A percentile compares a stretch with the other conserved stretches of the same genome.
phyloP scores from a whole-genome alignment of 1,140 invertebrate genomes.

The Drosophila arawakana region DNA sequence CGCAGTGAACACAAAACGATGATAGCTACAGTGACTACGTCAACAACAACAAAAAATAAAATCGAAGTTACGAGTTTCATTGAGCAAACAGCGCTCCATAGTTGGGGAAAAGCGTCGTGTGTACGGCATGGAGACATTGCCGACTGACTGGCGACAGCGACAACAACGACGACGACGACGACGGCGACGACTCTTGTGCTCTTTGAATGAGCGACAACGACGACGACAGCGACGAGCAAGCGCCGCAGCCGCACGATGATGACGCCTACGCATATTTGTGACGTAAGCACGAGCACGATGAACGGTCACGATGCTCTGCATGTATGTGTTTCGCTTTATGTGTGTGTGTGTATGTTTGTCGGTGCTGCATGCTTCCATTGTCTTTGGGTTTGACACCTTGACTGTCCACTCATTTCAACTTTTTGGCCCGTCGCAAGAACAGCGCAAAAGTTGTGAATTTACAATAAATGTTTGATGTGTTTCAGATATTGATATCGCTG shows the following conservation, averaged over 20 bases:
- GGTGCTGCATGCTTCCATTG: slow-evolving; percentile 61
- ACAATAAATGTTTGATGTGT: slow-evolving; percentile 1
- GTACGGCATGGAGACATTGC: slow-evolving; percentile 60
- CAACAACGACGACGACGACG: slow-evolving; percentile 20
- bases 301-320: slow-evolving; percentile 29
- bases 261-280: slow-evolving; percentile 84
- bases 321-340: not conserved
- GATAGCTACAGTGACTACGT: slow-evolving; percentile 47
- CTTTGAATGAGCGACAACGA: slow-evolving; percentile 32
- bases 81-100: slow-evolving; percentile 63
- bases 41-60: slow-evolving; percentile 54
- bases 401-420: slow-evolving; percentile 65
- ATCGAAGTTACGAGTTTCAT: slow-evolving; percentile 77
- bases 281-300: slow-evolving; percentile 72
- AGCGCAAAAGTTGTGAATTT: slow-evolving; percentile 26
- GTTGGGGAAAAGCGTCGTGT: slow-evolving; percentile 64
- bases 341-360: not conserved
- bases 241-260: slow-evolving; percentile 77
- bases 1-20: slow-evolving; percentile 41
- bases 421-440: slow-evolving; percentile 67
- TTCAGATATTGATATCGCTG: slow-evolving; percentile 4
- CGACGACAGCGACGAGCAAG: slow-evolving; percentile 32
- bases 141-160: slow-evolving; percentile 66
- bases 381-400: slow-evolving; percentile 64
- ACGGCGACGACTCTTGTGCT: slow-evolving; percentile 36